Percentiles rank a stretch among this genome's conserved stretches.
phyloP scores from a whole-genome alignment of 2,888 invertebrate genomes.

The Pycnomerus fuliginosus region DNA sequence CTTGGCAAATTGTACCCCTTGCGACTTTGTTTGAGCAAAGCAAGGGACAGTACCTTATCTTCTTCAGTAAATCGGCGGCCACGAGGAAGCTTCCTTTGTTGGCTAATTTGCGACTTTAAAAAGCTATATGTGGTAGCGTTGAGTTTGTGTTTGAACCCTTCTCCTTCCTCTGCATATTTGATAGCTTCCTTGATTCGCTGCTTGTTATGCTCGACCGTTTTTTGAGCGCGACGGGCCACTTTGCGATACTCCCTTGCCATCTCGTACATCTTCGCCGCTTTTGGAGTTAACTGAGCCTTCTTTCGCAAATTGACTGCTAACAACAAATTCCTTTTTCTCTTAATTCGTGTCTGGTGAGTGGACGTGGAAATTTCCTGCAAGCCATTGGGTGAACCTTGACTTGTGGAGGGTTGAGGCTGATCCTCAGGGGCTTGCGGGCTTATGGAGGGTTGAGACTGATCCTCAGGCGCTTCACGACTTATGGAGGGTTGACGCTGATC shows the following conservation, averaged over 20 bases:
- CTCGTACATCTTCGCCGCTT: constrained; percentile 3
- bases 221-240: background rate
- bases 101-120: background rate
- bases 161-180: background rate
- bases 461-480: no score
- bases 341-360: no score
- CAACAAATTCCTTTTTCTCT: background rate
- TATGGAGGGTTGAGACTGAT: no score
- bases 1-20: constrained; percentile 17
- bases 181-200: background rate
- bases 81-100: constrained; percentile 5
- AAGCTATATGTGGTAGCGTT: constrained; percentile 1
- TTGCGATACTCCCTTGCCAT: background rate
- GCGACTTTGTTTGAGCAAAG: constrained; percentile 21
- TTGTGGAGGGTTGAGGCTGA: no score
- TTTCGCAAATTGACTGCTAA: background rate
- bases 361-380: no score
- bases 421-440: no score
- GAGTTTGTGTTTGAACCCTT: background rate
- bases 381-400: no score
- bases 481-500: no score
- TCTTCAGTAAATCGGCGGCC: constrained; percentile 11
- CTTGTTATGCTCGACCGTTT: background rate
- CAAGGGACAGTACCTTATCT: constrained; percentile 21
- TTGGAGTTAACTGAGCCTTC: background rate